Evolutionary conservation across 2,797 vertebrate genomes (phyloP).

Genomic region (Nyctibius grandis): DNA sequence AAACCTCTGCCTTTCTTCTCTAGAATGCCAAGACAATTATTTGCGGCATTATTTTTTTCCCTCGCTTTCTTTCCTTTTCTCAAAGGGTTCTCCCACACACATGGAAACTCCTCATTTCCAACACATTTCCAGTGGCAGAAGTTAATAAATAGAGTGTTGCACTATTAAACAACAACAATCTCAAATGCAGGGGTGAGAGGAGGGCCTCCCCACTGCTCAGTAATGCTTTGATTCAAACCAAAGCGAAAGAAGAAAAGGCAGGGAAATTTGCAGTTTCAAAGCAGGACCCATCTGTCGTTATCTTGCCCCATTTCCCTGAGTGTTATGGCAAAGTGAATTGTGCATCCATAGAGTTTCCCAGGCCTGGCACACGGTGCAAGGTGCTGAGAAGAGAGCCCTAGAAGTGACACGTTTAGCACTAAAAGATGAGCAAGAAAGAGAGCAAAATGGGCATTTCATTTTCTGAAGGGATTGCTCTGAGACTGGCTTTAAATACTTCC

Average conservation of each 20-base stretch:
- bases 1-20: constrained; percentile 1
- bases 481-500: not conserved
- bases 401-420: not conserved
- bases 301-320: not conserved
- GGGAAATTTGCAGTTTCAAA: not conserved
- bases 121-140: not conserved
- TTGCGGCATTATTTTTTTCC: not conserved
- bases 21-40: not conserved
- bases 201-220: constrained; percentile 19
- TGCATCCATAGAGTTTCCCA: not conserved
- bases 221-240: not conserved
- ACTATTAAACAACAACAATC: constrained; percentile 34
- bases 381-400: not conserved
- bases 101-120: not conserved
- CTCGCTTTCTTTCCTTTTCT: not conserved
- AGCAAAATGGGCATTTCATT: not conserved
- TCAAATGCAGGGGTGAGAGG: not conserved
- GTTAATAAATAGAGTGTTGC: constrained; percentile 15
- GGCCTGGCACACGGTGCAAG: accelerated
- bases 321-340: not conserved
- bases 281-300: not conserved
- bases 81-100: constrained; percentile 23
- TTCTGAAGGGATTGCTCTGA: not conserved
- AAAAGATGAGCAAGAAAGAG: not conserved
- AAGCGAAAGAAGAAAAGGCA: not conserved